These are phyloP conservation scores for Scelioninae gen. 1 DNA, from an alignment of 2,888 invertebrate genomes.

Conservation along the genomic window DNA sequence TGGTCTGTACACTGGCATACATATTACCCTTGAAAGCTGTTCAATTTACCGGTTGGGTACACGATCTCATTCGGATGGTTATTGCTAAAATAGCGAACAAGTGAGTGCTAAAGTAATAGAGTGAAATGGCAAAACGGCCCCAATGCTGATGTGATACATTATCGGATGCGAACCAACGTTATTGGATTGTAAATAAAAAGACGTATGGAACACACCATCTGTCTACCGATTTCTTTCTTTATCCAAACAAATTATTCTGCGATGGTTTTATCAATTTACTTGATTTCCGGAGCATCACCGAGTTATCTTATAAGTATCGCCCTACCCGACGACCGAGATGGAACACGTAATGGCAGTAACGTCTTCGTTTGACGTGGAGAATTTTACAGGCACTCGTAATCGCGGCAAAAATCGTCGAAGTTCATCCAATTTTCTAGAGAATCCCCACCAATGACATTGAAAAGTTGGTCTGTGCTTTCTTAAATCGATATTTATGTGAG, in stretches of 20 bases:
- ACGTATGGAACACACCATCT: constrained; percentile 48
- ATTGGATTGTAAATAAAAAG: constrained; percentile 64
- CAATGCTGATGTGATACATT: constrained; percentile 67
- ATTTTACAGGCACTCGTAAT: constrained; percentile 48
- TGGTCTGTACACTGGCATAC: constrained; percentile 62
- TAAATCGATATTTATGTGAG: constrained; percentile 40
- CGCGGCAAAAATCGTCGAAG: constrained; percentile 57
- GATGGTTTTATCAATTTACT: constrained; percentile 81
- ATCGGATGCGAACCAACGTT: constrained; percentile 55
- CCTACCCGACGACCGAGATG: constrained; percentile 29
- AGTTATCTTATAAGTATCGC: constrained; percentile 60
- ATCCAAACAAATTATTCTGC: constrained; percentile 73
- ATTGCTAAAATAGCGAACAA: constrained; percentile 71
- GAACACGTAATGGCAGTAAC: constrained; percentile 66
- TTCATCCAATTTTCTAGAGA: constrained; percentile 57
- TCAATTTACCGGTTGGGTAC: constrained; percentile 79
- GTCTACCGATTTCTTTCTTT: neutral
- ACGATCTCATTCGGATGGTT: constrained; percentile 71
- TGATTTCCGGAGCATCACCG: constrained; percentile 45
- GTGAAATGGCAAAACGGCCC: constrained; percentile 70
- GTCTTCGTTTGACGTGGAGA: constrained; percentile 54
- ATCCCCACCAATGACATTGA: constrained; percentile 43
- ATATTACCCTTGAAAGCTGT: constrained; percentile 73
- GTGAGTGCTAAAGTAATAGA: constrained; percentile 67
- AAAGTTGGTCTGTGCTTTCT: constrained; percentile 25